Evolutionary conservation across 2,797 vertebrate species (phyloP).

Genomic region (Denticeps clupeoides): DNA sequence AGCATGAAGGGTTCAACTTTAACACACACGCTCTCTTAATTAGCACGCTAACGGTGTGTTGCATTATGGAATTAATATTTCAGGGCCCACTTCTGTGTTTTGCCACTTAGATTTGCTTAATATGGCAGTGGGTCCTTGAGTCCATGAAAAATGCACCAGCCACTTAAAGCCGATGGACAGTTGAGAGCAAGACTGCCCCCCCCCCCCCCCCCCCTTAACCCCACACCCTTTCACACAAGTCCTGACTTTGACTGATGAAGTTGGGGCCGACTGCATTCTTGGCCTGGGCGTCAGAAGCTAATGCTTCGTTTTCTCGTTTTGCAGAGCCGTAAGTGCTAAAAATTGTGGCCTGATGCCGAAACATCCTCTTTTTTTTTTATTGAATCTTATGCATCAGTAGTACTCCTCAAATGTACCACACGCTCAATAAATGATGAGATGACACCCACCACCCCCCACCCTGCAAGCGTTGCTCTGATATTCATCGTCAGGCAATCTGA

Average conservation of each 20-base stretch:
- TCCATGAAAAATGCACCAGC: slow-evolving; percentile 68
- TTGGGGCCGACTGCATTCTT: slow-evolving; percentile 42
- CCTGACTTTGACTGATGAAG: slow-evolving; percentile 44
- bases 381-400: slow-evolving; percentile 53
- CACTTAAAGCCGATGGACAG: slow-evolving; percentile 65
- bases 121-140: slow-evolving; percentile 52
- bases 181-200: slow-evolving; percentile 50
- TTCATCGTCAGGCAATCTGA: slow-evolving; percentile 45
- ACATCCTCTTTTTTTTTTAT: slow-evolving; percentile 63
- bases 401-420: slow-evolving; percentile 62
- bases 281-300: slow-evolving; percentile 37
- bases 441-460: slow-evolving; percentile 39
- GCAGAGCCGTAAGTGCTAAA: slow-evolving; percentile 44
- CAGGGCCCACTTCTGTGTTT: slow-evolving; percentile 44
- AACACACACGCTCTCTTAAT: slow-evolving; percentile 54
- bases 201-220: too few species aligned
- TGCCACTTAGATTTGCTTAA: slow-evolving; percentile 55
- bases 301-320: slow-evolving; percentile 31
- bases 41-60: slow-evolving; percentile 49
- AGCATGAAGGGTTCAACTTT: slow-evolving; percentile 35
- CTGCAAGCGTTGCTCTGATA: slow-evolving; percentile 31
- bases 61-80: slow-evolving; percentile 64
- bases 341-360: slow-evolving; percentile 59
- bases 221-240: too few species aligned
- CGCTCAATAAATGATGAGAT: slow-evolving; percentile 72